A percentile compares a stretch with the other conserved stretches of the same genome.
Evolutionary conservation across 2,113 vertebrate species (phyloP).

Genomic region (Daboia siamensis): DNA sequence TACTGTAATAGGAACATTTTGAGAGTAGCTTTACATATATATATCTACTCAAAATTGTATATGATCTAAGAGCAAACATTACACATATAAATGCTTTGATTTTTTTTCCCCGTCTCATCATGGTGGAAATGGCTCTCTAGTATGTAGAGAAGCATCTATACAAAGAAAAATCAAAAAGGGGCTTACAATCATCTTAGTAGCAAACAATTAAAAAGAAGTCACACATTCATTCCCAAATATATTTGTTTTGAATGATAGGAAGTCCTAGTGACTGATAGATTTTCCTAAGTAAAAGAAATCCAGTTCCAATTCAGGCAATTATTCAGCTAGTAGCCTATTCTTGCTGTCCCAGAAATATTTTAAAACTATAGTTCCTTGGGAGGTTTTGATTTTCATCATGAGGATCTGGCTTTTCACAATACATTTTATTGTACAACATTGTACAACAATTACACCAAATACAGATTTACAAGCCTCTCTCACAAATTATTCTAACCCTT

Average conservation of each 20-base stretch:
- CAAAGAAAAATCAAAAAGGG: neutral
- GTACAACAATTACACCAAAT: neutral
- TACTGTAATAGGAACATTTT: neutral
- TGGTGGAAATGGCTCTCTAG: neutral
- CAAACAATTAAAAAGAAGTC: neutral
- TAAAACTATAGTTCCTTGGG: neutral
- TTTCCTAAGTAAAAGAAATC: neutral
- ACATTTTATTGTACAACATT: slow-evolving; percentile 12
- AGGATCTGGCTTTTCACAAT: slow-evolving; percentile 3
- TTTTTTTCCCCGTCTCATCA: neutral
- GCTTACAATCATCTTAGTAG: neutral
- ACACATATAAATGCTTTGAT: neutral
- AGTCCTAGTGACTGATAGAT: neutral
- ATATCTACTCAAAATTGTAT: neutral
- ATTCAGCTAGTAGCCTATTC: neutral
- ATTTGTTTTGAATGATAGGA: neutral
- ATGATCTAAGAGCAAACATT: neutral
- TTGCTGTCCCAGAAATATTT: slow-evolving; percentile 2
- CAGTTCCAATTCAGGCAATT: neutral
- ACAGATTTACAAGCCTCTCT: neutral
- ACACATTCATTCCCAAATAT: neutral
- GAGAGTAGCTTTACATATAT: neutral
- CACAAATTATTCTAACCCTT: neutral
- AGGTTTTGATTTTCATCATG: neutral
- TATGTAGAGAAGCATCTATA: neutral